phyloP scores from a whole-genome alignment of 2,797 vertebrate genomes.

The Gadopsis bispinosus region DNA sequence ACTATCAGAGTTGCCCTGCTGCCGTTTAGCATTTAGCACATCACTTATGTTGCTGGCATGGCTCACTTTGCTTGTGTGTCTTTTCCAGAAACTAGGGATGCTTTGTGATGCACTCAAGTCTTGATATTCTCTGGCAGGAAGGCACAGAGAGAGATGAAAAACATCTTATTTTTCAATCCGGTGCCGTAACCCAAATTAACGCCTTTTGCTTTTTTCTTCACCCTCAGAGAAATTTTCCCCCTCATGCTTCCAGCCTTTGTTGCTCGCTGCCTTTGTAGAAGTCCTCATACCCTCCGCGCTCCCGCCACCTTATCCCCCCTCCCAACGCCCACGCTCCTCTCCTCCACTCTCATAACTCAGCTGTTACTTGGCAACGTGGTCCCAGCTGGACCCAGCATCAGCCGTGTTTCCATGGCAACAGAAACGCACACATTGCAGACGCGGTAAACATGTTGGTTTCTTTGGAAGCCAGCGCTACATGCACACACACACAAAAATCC shows the following conservation, averaged over 20 bases:
- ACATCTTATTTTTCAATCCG: conserved; percentile 54
- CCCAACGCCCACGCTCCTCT: conserved; percentile 69
- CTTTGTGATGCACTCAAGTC: conserved; percentile 48
- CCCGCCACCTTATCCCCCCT: conserved; percentile 50
- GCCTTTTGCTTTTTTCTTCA: conserved; percentile 29
- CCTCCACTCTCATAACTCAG: conserved; percentile 82
- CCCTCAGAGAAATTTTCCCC: conserved; percentile 50
- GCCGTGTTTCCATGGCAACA: conserved; percentile 77
- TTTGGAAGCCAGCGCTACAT: conserved; percentile 20
- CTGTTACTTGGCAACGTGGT: conserved; percentile 87
- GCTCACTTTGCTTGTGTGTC: conserved; percentile 33
- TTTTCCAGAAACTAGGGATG: conserved; percentile 31
- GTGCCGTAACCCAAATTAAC: conserved; percentile 64
- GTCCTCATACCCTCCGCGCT: conserved; percentile 60
- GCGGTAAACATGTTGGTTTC: conserved; percentile 73
- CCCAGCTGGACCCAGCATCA: conserved; percentile 83
- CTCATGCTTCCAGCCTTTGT: conserved; percentile 71
- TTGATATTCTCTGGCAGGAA: conserved; percentile 65
- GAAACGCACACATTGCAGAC: conserved; percentile 66
- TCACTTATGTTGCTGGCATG: conserved; percentile 27
- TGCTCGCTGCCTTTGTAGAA: conserved; percentile 71
- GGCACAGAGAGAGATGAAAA: conserved; percentile 57
- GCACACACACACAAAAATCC: conserved; percentile 30
- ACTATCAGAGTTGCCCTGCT: conserved; percentile 39
- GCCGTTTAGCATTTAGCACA: conserved; percentile 38